Base-by-base conservation (phyloP, 2,888 invertebrate genomes). In the Pollenia amentaria region DNA sequence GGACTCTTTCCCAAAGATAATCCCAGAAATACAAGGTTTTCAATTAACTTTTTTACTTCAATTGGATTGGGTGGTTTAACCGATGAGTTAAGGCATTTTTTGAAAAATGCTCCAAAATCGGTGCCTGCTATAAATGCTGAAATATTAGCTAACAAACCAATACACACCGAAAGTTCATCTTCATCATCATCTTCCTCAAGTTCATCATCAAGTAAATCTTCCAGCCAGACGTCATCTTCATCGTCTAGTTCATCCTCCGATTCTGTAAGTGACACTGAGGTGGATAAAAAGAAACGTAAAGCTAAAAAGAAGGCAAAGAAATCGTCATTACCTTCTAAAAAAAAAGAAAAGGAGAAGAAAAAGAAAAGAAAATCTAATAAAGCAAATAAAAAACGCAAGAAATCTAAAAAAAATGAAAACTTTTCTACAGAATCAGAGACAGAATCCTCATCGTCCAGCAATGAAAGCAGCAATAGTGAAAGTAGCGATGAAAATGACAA, bases 31-130 rank as follows among this genome's bases (percentile, higher is more conserved):
- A 99, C 99, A 0, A 94, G 99, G 90, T 99, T 99, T 94, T 97
- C 99, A 0, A 99, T 99, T 70, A 99, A 99, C 92, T 99, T 99
- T 94, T 99, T 99, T 93, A 99, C 99, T 0, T 97, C 98, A 0
- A 99, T 99, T 91, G 99, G 99, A 89, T 95, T 99, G 77, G 99
- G 99, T 80, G 99, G 99, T 0, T 94, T 99, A 1, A 99, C 99
- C 0, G 98, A 98, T 94, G 98, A 98, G 90, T 93, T 98, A 57
- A 94, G 98, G 83, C 97, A 98, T 90, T 98, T 98, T 94, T 94
- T 98, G 88, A 98, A 98, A 88, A 93, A 90, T 86, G 93, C 93
- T 0, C 93, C 93, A 4, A 93, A 93, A 87, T 86, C 89, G 3
- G 92, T 93, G 44, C 93, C 93, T 0, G 91, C 92, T 84, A 89